Evolutionary conservation across 2,797 vertebrate genomes (phyloP), one percentile per base, ranked within the genome.

Genomic region (Denticeps clupeoides): DNA sequence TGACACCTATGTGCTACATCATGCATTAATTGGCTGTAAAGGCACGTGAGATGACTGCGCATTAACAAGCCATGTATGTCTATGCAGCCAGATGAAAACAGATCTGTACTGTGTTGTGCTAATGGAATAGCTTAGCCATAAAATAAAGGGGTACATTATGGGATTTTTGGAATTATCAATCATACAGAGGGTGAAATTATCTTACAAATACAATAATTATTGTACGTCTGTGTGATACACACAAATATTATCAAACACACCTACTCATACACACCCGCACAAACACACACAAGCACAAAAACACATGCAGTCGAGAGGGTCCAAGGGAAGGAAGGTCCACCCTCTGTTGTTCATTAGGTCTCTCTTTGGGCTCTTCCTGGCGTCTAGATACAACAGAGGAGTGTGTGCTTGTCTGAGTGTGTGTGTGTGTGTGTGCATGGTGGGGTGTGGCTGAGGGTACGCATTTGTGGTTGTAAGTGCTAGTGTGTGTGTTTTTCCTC

Each of bases 311-410:
- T 68, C 74, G 63, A 69, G 71, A 63, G 62, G 45, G 62, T 63
- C 49, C 49, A 53, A 48, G 65, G 69, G 56, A 71, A 80, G 82
- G 79, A 81, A 79, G 67, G 71, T 70, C 78, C 78, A 70, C 76
- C 78, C 73, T 67, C 61, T 68, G 69, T 78, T 77, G 75, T 81
- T 71, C 64, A 68, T 56, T 58, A 29, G 54, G 51, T 51, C 57
- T 60, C 62, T 69, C 68, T 73, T 47, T 70, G 61, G 65, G 41
- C 61, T 74, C 67, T 81, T 81, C 79, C 77, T 81, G 75, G 29
- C 56, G 59, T 47, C 55, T 54, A 54, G 51, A 26, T 56, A 38
- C 28, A 35, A 35, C 32, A 16, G 12, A 16, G 35, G 13, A 16
- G 15, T 16, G 15, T 16, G 32, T 9, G 32, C 18, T 25, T 5